phyloP scores from a whole-genome alignment of 1,140 invertebrate species.

The Caligus rogercresseyi region DNA sequence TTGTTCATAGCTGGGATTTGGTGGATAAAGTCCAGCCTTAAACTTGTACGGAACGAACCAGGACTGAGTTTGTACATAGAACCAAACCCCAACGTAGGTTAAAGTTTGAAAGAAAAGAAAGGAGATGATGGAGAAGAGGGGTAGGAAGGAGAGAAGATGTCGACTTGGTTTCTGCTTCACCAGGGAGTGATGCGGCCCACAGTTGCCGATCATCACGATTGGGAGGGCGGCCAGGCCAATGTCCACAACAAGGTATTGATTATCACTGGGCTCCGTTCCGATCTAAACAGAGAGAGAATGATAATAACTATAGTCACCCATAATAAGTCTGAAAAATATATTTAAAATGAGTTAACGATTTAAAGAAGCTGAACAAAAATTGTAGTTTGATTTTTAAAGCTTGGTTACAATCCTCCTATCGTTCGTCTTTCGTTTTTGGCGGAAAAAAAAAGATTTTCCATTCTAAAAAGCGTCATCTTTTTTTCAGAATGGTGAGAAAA shows the following conservation, averaged over 20 bases:
- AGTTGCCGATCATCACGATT: slow-evolving; percentile 25
- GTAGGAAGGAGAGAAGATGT: slow-evolving; percentile 26
- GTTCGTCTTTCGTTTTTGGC: no score
- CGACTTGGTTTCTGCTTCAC: slow-evolving; percentile 23
- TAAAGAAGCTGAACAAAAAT: slow-evolving; percentile 6
- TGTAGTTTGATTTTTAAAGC: not conserved
- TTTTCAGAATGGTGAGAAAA: no score
- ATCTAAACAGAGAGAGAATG: slow-evolving; percentile 21
- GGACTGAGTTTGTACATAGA: slow-evolving; percentile 25
- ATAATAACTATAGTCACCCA: not conserved
- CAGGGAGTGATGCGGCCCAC: slow-evolving; percentile 24
- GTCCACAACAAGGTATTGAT: slow-evolving; percentile 24
- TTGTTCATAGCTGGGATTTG: slow-evolving; percentile 22
- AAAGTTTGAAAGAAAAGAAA: slow-evolving; percentile 27
- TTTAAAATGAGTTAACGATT: not conserved
- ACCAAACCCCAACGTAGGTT: slow-evolving; percentile 24
- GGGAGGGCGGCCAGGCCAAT: slow-evolving; percentile 24
- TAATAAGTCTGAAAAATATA: not conserved
- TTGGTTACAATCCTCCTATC: no score
- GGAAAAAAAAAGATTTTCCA: no score
- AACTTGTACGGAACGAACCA: slow-evolving; percentile 25
- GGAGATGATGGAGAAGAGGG: slow-evolving; percentile 27
- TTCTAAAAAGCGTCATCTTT: no score
- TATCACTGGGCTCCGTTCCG: slow-evolving; percentile 22
- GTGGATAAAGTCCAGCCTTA: slow-evolving; percentile 21